Percentiles rank a stretch among this genome's conserved stretches.
phyloP scores from a whole-genome alignment of 2,797 vertebrate genomes.

The Luscinia megarhynchos region DNA sequence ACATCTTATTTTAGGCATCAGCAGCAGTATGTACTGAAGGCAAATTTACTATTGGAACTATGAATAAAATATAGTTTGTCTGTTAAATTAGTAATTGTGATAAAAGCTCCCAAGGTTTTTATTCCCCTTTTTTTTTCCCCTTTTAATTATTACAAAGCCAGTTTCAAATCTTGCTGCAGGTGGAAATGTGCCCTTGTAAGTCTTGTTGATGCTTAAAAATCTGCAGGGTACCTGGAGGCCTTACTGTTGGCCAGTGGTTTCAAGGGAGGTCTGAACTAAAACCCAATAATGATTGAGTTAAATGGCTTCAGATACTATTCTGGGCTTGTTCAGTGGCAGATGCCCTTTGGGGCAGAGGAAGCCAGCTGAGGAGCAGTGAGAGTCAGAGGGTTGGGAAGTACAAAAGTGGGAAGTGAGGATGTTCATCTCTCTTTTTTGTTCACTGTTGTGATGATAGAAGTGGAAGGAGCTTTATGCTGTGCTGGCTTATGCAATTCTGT shows the following conservation, averaged over 20 bases:
- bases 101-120: constrained; percentile 56
- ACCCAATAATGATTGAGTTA: constrained; percentile 67
- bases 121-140: accelerated
- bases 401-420: neutral
- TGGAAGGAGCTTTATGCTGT: neutral
- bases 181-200: constrained; percentile 58
- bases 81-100: constrained; percentile 78
- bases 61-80: constrained; percentile 81
- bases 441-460: neutral
- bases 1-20: constrained; percentile 57
- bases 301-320: constrained; percentile 63
- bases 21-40: constrained; percentile 48
- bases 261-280: constrained; percentile 62
- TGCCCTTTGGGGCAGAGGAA: neutral
- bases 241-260: constrained; percentile 21
- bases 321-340: constrained; percentile 19
- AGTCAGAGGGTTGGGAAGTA: accelerated
- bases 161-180: constrained; percentile 68
- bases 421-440: neutral
- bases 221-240: constrained; percentile 52
- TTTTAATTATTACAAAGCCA: constrained; percentile 67
- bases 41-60: constrained; percentile 74
- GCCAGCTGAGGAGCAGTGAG: neutral
- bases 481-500: neutral
- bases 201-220: constrained; percentile 25